These are phyloP conservation scores for Temnothorax ravouxi DNA, from an alignment of 2,888 invertebrate genomes.

Conservation along the genomic window DNA sequence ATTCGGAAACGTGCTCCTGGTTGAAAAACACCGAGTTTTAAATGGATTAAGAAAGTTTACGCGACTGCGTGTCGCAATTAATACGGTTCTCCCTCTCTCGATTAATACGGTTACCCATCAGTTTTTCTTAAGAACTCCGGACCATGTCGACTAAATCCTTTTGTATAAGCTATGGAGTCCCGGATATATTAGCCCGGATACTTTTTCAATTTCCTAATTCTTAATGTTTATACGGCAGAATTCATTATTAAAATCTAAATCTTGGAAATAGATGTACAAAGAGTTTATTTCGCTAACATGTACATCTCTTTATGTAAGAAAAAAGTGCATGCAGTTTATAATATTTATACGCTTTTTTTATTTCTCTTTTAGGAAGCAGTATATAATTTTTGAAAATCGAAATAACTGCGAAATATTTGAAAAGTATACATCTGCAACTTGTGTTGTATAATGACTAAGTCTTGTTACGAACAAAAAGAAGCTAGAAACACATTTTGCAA, in stretches of 20 bases:
- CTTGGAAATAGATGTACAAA: neutral
- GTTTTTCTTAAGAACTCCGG: slow-evolving; percentile 7
- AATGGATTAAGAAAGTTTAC: neutral
- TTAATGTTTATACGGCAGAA: neutral
- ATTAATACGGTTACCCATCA: slow-evolving; percentile 40
- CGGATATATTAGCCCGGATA: neutral
- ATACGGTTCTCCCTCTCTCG: too few species aligned
- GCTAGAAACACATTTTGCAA: neutral
- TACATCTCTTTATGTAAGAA: neutral
- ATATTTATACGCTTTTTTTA: neutral
- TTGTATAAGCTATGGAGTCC: neutral
- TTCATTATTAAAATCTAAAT: neutral
- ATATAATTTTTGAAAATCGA: slow-evolving; percentile 4
- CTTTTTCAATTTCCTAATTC: neutral
- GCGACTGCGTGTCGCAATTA: neutral
- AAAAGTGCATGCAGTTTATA: neutral
- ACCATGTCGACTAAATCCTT: slow-evolving; percentile 5
- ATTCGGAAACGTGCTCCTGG: slow-evolving; percentile 18
- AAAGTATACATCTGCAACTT: neutral
- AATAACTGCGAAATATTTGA: neutral
- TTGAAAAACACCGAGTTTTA: neutral
- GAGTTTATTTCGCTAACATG: neutral
- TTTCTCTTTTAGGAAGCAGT: neutral
- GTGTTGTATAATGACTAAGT: neutral
- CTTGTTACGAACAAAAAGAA: neutral